Evolutionary conservation across 2,888 invertebrate genomes (phyloP).

Genomic region (Aphidius colemani): DNA sequence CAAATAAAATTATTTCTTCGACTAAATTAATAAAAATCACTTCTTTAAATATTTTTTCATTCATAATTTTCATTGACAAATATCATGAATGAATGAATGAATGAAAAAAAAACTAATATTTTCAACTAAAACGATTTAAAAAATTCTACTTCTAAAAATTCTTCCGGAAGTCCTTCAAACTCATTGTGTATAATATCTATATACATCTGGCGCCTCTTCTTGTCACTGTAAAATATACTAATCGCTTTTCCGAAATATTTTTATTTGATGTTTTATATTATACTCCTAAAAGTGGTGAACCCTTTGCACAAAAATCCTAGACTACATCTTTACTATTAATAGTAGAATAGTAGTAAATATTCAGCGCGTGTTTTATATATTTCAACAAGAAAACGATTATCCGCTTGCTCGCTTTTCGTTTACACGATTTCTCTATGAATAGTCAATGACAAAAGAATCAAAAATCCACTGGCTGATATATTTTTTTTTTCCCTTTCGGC

Average conservation of each 20-base stretch:
- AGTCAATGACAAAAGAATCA: constrained; percentile 13
- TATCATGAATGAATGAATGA: neutral
- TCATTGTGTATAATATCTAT: too few relatives aligned
- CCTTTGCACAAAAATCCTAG: too few relatives aligned
- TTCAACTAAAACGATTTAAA: neutral
- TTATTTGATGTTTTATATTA: constrained; percentile 7
- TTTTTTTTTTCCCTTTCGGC: too few relatives aligned
- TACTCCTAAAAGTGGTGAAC: constrained; percentile 11
- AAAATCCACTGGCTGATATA: neutral
- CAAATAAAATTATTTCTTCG: too few relatives aligned
- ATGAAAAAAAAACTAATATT: neutral
- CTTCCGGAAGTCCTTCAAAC: constrained; percentile 17
- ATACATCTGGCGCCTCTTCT: constrained; percentile 42
- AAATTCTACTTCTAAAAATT: constrained; percentile 14
- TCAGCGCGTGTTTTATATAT: constrained; percentile 50
- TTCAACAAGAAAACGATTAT: constrained; percentile 40
- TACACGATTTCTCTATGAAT: constrained; percentile 1
- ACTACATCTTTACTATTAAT: too few relatives aligned
- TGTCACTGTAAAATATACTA: constrained; percentile 18
- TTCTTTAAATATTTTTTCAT: neutral
- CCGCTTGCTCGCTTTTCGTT: constrained; percentile 30
- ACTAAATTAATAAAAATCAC: too few relatives aligned
- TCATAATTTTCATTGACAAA: neutral
- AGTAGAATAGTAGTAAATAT: too few relatives aligned
- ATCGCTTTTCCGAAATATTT: constrained; percentile 22